Conservation (phyloP, 2,797 vertebrate species). For the Ficedula albicollis region DNA sequence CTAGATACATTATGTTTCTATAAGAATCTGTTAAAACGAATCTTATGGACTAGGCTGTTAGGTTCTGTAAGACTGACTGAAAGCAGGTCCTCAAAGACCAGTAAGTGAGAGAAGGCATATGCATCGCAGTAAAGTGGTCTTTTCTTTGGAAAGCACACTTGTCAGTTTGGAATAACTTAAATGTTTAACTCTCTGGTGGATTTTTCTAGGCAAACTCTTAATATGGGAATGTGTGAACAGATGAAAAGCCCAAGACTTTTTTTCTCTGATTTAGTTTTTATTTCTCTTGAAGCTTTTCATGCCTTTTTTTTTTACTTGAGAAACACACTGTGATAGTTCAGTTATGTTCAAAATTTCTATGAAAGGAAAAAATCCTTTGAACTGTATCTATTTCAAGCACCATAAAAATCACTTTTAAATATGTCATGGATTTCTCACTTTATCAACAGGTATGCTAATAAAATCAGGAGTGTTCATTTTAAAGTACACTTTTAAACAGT, state of each 20-base stretch:
- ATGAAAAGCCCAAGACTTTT: background rate
- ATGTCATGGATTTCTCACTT: background rate
- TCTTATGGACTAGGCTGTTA: rapidly evolving
- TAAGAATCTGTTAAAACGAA: background rate
- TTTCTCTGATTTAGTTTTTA: background rate
- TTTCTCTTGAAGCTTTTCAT: background rate
- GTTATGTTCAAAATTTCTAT: background rate
- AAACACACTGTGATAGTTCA: background rate
- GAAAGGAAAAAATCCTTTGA: background rate
- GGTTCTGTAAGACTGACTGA: background rate
- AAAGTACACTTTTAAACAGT: background rate
- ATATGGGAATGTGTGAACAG: background rate
- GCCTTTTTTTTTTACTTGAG: background rate
- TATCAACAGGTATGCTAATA: background rate
- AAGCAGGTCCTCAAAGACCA: background rate
- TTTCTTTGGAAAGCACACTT: background rate
- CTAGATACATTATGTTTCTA: background rate
- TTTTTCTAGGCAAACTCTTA: background rate
- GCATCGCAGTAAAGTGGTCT: background rate
- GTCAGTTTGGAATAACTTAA: background rate
- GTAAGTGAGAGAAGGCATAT: background rate
- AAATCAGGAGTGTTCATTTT: background rate
- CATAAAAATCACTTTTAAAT: background rate
- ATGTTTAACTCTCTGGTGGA: background rate
- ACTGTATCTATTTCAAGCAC: background rate